Evolutionary conservation across 2,888 invertebrate species (phyloP).

Genomic region (Sminthurides aquaticus): DNA sequence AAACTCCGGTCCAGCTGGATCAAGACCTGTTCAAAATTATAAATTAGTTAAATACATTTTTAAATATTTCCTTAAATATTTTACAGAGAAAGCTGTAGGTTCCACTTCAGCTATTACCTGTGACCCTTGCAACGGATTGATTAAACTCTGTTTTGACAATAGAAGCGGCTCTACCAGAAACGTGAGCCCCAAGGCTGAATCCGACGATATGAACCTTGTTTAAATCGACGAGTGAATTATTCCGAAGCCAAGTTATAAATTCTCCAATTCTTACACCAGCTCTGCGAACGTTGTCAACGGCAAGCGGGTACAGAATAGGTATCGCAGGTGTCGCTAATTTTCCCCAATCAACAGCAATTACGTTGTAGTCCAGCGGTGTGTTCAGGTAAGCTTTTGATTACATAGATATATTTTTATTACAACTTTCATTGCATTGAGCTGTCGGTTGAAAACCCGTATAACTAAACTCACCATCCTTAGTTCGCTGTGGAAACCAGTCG

Average conservation of each 20-base stretch:
- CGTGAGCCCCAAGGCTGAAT: slow-evolving; percentile 17
- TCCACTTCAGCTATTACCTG: slow-evolving; percentile 13
- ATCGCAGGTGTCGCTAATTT: slow-evolving; percentile 9
- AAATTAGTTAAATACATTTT: neutral
- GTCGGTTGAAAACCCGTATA: neutral
- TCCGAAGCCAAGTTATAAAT: slow-evolving; percentile 15
- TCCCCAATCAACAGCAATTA: slow-evolving; percentile 2
- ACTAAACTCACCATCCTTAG: slow-evolving; percentile 13
- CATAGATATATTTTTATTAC: too few relatives aligned
- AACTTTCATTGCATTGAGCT: too few relatives aligned
- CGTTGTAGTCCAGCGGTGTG: neutral
- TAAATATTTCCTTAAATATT: too few relatives aligned
- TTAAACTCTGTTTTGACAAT: slow-evolving; percentile 4
- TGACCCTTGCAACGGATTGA: slow-evolving; percentile 6
- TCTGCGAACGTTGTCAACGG: slow-evolving; percentile 17
- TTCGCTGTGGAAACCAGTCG: slow-evolving; percentile 13
- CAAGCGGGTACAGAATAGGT: slow-evolving; percentile 14
- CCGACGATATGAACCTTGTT: slow-evolving; percentile 14
- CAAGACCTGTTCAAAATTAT: slow-evolving; percentile 6
- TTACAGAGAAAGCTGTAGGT: too few relatives aligned
- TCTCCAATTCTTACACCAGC: slow-evolving; percentile 13
- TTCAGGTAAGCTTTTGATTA: slow-evolving; percentile 4
- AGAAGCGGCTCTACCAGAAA: slow-evolving; percentile 12
- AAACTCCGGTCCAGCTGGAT: slow-evolving; percentile 22
- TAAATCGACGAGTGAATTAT: neutral